phyloP scores from a whole-genome alignment of 2,113 vertebrate species.

The Scortum barcoo region DNA sequence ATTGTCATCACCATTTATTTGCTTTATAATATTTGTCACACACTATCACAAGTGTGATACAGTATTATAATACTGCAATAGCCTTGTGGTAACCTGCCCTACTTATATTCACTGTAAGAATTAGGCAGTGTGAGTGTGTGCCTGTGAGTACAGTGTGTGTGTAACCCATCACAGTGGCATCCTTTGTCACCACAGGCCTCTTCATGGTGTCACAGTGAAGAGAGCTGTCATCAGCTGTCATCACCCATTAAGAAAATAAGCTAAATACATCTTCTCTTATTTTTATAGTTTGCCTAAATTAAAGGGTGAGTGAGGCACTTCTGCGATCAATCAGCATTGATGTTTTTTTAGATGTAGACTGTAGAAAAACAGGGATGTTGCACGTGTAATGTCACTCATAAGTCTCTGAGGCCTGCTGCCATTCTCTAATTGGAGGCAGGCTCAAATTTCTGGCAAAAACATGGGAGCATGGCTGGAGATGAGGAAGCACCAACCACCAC shows the following conservation, averaged over 20 bases:
- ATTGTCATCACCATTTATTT: conserved; percentile 33
- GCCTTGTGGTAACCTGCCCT: conserved; percentile 6
- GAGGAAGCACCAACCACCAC: not conserved
- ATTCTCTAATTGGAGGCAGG: not conserved
- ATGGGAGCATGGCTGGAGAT: not conserved
- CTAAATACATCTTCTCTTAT: conserved; percentile 17
- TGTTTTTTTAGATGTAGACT: conserved; percentile 1
- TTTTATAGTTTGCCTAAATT: conserved; percentile 37
- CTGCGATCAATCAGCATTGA: conserved; percentile 1
- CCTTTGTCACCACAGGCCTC: conserved; percentile 41
- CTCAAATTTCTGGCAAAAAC: not conserved
- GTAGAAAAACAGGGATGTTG: conserved; percentile 8
- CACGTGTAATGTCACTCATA: not conserved
- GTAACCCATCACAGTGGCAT: not conserved
- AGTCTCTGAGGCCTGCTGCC: conserved; percentile 9
- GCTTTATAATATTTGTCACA: conserved; percentile 43
- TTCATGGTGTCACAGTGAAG: conserved; percentile 35
- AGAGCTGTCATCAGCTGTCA: conserved; percentile 46
- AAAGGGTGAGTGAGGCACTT: not conserved
- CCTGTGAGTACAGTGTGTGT: not conserved
- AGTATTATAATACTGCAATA: conserved; percentile 15
- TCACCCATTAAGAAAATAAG: conserved; percentile 21
- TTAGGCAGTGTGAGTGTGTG: not conserved
- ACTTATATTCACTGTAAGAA: conserved; percentile 27
- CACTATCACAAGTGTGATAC: conserved; percentile 1